Conservation (phyloP, 2,888 invertebrate genomes). For the Glaucopsyche alexis region DNA sequence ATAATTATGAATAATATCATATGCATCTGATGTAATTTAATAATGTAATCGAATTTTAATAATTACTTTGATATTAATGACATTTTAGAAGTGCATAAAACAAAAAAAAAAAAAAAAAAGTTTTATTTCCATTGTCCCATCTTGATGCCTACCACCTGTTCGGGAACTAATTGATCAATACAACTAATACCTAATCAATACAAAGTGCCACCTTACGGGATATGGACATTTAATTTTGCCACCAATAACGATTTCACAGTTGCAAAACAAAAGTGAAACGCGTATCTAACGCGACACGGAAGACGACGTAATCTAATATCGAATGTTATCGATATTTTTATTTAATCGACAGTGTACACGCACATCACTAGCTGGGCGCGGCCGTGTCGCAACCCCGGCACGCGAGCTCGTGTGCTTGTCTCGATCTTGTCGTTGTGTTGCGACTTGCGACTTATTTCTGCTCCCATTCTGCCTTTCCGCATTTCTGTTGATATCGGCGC, state of each 20-base stretch:
- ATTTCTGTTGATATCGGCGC: slow-evolving; percentile 38
- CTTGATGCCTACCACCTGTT: no score
- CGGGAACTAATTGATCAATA: no score
- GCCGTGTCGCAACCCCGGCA: slow-evolving; percentile 65
- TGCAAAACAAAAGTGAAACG: slow-evolving; percentile 24
- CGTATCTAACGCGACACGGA: slow-evolving; percentile 33
- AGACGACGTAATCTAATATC: slow-evolving; percentile 33
- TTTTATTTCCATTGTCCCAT: no score
- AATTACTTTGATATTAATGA: no score
- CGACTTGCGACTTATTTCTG: slow-evolving; percentile 38
- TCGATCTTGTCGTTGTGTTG: slow-evolving; percentile 48
- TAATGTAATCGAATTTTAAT: no score
- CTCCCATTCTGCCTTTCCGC: slow-evolving; percentile 43
- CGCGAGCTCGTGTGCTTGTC: slow-evolving; percentile 57
- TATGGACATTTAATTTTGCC: not conserved
- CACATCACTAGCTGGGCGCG: slow-evolving; percentile 64
- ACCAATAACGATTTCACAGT: slow-evolving; percentile 3
- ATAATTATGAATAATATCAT: no score
- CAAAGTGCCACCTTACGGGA: not conserved
- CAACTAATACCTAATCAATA: no score
- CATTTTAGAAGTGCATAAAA: no score
- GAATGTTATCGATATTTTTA: slow-evolving; percentile 38
- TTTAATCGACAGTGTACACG: slow-evolving; percentile 38
- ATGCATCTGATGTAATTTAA: no score
- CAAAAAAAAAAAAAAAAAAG: no score